A percentile compares a stretch with the other conserved stretches of the same genome.
phyloP scores from a whole-genome alignment of 2,113 vertebrate genomes.

The Phrynocephalus versicolor region DNA sequence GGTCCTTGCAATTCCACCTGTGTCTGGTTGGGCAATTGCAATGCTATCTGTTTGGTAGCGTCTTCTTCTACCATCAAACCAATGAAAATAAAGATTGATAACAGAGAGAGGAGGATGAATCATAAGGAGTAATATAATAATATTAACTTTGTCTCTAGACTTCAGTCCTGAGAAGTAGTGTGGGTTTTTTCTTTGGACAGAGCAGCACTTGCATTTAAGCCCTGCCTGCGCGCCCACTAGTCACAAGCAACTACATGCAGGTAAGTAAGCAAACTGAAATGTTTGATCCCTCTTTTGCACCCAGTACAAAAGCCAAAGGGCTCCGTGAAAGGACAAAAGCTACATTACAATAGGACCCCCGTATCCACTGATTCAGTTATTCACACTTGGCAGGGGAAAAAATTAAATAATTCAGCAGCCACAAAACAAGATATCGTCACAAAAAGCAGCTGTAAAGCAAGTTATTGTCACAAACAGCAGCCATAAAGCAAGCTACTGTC shows the following conservation, averaged over 20 bases:
- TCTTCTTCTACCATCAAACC: not conserved
- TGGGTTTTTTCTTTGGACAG: not conserved
- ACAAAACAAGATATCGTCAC: no score
- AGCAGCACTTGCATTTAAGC: not conserved
- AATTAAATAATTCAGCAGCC: no score
- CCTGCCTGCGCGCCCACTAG: not conserved
- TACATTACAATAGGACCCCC: no score
- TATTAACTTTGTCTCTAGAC: not conserved
- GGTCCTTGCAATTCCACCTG: not conserved
- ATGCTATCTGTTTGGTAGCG: not conserved
- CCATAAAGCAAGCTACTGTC: no score
- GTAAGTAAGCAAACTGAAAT: not conserved
- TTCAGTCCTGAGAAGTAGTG: not conserved
- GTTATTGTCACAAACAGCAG: no score
- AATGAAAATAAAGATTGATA: not conserved
- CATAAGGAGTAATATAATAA: not conserved
- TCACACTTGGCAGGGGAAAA: no score
- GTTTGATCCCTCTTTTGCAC: not conserved
- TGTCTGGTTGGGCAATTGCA: not conserved
- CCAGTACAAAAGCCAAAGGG: no score
- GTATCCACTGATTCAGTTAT: no score
- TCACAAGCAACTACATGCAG: not conserved
- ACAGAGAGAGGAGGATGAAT: not conserved
- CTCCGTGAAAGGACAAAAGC: no score
- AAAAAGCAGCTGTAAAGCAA: no score